These are phyloP conservation scores for Drusus annulatus DNA, from an alignment of 1,140 invertebrate genomes.

Conservation along the genomic window DNA sequence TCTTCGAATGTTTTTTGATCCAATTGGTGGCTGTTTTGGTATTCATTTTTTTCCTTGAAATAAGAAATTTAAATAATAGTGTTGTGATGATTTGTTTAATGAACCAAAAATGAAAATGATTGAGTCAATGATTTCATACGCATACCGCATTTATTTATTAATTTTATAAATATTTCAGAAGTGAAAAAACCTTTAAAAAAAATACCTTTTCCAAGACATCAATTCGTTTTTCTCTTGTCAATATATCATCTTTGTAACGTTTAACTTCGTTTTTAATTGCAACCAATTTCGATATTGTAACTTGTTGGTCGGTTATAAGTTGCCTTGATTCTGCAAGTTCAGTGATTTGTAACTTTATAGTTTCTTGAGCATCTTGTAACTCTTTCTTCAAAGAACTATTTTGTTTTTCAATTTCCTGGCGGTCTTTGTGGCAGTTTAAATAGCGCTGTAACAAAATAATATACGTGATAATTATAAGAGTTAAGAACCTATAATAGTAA, in stretches of 20 bases:
- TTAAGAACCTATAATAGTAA: neutral
- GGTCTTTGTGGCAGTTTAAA: conserved; percentile 16
- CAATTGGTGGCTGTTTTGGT: neutral
- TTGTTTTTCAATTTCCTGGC: conserved; percentile 39
- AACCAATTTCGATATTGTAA: conserved; percentile 66
- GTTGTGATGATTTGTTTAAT: too few species aligned
- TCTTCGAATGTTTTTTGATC: conserved; percentile 23
- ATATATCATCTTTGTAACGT: conserved; percentile 64
- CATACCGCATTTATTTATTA: too few species aligned
- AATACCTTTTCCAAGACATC: conserved; percentile 63
- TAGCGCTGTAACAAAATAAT: conserved; percentile 28
- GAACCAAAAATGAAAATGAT: too few species aligned
- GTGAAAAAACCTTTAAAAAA: too few species aligned
- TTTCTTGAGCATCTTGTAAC: conserved; percentile 60
- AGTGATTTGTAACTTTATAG: conserved; percentile 66
- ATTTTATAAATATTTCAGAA: too few species aligned
- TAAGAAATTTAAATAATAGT: too few species aligned
- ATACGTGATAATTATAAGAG: neutral
- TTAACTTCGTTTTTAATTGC: conserved; percentile 67
- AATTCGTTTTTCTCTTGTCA: conserved; percentile 62
- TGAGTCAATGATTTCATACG: too few species aligned
- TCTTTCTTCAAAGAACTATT: conserved; percentile 29
- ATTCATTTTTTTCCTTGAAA: conserved; percentile 47
- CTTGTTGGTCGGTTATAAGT: conserved; percentile 68
- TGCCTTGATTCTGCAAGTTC: conserved; percentile 65